A percentile compares a stretch with the other conserved stretches of the same genome.
phyloP scores from a whole-genome alignment of 2,113 vertebrate species.

The Hystrix cristata region DNA sequence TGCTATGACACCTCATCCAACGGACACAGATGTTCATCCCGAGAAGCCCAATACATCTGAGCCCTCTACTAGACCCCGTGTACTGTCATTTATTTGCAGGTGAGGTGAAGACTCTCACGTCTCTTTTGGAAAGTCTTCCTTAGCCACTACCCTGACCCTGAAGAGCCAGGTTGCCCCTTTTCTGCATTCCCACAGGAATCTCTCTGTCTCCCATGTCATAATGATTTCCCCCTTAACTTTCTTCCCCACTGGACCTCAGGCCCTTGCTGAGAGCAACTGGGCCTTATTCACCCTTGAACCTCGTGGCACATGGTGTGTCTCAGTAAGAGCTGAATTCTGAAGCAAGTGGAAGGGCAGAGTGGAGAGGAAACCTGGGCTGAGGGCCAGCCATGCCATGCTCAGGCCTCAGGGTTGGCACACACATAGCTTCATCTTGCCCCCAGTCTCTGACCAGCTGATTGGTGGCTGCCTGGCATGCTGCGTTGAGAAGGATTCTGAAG shows the following conservation, averaged over 20 bases:
- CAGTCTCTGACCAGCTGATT: not conserved
- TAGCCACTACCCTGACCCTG: not conserved
- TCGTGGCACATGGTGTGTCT: not conserved
- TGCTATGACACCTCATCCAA: not conserved
- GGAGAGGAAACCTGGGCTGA: not conserved
- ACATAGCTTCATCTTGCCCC: not conserved
- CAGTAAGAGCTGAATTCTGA: not conserved
- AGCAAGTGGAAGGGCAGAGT: not conserved
- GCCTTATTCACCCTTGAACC: not conserved
- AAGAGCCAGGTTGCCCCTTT: not conserved
- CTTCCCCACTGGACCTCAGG: not conserved
- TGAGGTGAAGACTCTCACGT: not conserved
- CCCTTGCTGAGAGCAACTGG: not conserved
- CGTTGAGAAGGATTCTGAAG: constrained; percentile 12
- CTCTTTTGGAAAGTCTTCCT: not conserved
- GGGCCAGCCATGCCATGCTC: not conserved
- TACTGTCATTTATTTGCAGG: not conserved
- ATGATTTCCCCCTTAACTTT: not conserved
- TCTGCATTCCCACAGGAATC: not conserved
- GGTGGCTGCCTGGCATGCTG: not conserved
- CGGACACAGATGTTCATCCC: not conserved
- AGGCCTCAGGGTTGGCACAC: not conserved
- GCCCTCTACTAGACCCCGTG: not conserved
- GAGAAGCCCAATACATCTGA: not conserved
- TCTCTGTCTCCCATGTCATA: no score